Evolutionary conservation across 1,140 invertebrate genomes (phyloP).

Genomic region (Drosophila obscura): DNA sequence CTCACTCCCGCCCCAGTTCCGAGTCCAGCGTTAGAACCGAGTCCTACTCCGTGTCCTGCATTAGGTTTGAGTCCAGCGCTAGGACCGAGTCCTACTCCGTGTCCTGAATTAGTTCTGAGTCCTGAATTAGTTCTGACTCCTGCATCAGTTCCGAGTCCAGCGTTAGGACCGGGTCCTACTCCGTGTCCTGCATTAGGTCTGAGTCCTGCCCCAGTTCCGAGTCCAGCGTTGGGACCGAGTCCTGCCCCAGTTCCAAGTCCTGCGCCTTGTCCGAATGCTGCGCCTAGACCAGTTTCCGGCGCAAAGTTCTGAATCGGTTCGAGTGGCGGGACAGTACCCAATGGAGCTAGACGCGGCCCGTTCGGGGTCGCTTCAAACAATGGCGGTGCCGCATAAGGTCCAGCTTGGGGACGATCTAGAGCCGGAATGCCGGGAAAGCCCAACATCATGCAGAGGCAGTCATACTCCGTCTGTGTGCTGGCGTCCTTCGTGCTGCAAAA

Average conservation of each 20-base stretch:
- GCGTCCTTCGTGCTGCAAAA: too few relatives aligned
- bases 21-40: neutral
- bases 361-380: neutral
- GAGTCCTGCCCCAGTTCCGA: neutral
- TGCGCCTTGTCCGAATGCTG: neutral
- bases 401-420: too few relatives aligned
- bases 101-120: too few relatives aligned
- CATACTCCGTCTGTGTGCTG: too few relatives aligned
- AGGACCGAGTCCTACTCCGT: neutral
- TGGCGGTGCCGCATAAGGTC: neutral
- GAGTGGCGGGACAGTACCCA: too few relatives aligned
- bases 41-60: too few relatives aligned
- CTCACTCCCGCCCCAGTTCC: neutral
- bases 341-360: slow-evolving; percentile 15
- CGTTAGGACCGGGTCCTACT: neutral
- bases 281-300: too few relatives aligned
- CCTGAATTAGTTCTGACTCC: too few relatives aligned
- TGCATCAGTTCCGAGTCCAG: neutral
- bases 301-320: too few relatives aligned
- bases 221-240: neutral
- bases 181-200: too few relatives aligned
- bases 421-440: too few relatives aligned
- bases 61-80: neutral
- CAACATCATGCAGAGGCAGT: too few relatives aligned
- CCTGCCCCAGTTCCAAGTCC: neutral